These are phyloP conservation scores for Bombus picipes DNA, from an alignment of 1,140 invertebrate genomes.

Conservation along the genomic window DNA sequence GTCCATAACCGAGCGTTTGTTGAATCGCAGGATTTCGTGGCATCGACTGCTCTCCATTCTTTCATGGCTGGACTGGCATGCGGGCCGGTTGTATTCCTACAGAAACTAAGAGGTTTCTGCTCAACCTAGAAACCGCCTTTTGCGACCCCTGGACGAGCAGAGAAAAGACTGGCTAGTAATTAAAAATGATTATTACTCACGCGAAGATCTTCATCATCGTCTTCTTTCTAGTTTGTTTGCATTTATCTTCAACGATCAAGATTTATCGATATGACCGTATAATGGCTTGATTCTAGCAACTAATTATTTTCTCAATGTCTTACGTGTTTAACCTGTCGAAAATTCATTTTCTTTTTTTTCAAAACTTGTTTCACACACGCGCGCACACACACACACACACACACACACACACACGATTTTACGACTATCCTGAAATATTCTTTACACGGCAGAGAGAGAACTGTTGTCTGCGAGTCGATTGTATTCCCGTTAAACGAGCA, in stretches of 20 bases:
- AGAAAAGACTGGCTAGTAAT: conserved; percentile 60
- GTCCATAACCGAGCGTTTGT: not conserved
- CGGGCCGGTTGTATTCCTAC: conserved; percentile 71
- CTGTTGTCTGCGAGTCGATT: not conserved
- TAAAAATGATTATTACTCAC: conserved; percentile 72
- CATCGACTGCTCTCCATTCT: conserved; percentile 73
- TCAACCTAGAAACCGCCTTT: conserved; percentile 80
- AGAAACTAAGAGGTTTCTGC: conserved; percentile 75
- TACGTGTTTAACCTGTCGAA: too few relatives aligned
- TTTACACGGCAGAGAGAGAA: too few relatives aligned
- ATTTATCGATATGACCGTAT: not conserved
- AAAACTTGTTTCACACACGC: not conserved
- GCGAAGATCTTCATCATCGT: conserved; percentile 58
- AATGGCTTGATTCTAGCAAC: not conserved
- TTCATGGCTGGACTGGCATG: conserved; percentile 78
- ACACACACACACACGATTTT: not conserved
- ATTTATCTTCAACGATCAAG: not conserved
- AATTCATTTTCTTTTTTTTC: not conserved
- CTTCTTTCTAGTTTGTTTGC: conserved; percentile 2
- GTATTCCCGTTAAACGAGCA: not conserved
- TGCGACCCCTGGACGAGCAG: conserved; percentile 30
- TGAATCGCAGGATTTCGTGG: conserved; percentile 38
- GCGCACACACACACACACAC: too few relatives aligned
- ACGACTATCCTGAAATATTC: too few relatives aligned
- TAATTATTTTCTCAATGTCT: not conserved